Evolutionary conservation across 2,888 invertebrate species (phyloP).

Genomic region (Agrypnus murinus): DNA sequence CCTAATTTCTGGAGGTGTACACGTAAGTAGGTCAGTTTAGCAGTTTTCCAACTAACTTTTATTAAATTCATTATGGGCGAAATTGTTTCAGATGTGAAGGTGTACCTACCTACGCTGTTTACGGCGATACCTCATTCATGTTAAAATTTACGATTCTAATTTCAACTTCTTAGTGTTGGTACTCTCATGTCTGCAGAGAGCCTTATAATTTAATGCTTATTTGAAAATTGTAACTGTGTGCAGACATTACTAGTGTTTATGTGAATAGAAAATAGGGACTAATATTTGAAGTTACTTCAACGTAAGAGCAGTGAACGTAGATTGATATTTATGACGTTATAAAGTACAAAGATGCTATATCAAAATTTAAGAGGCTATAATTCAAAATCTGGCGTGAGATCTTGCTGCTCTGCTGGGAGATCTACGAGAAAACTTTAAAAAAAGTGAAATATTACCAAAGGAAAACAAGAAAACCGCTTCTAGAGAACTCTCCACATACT

Average conservation of each 20-base stretch:
- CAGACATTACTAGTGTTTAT: not conserved
- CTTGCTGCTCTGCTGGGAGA: constrained; percentile 40
- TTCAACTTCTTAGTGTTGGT: constrained; percentile 35
- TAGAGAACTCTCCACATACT: constrained; percentile 5
- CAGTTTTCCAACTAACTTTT: too few relatives aligned
- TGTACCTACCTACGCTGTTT: too few relatives aligned
- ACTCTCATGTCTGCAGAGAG: constrained; percentile 15
- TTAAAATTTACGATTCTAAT: constrained; percentile 37
- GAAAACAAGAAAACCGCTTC: constrained; percentile 39
- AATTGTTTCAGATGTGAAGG: too few relatives aligned
- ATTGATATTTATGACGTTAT: constrained; percentile 59
- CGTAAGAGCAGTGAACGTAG: constrained; percentile 51
- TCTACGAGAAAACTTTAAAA: constrained; percentile 39
- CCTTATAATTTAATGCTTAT: constrained; percentile 5
- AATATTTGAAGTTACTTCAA: constrained; percentile 35
- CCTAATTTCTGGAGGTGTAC: too few relatives aligned
- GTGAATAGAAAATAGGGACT: constrained; percentile 25
- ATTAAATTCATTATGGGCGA: too few relatives aligned
- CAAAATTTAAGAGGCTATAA: constrained; percentile 58
- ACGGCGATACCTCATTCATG: constrained; percentile 6
- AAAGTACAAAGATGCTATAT: constrained; percentile 57
- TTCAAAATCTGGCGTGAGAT: constrained; percentile 54
- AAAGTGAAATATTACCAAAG: constrained; percentile 43
- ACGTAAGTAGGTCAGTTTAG: too few relatives aligned
- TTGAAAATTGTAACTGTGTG: constrained; percentile 20